A percentile compares a stretch with the other conserved stretches of the same genome.
These are phyloP conservation scores for Drosophila pruinosa DNA, from an alignment of 1,140 invertebrate genomes.

Conservation along the genomic window DNA sequence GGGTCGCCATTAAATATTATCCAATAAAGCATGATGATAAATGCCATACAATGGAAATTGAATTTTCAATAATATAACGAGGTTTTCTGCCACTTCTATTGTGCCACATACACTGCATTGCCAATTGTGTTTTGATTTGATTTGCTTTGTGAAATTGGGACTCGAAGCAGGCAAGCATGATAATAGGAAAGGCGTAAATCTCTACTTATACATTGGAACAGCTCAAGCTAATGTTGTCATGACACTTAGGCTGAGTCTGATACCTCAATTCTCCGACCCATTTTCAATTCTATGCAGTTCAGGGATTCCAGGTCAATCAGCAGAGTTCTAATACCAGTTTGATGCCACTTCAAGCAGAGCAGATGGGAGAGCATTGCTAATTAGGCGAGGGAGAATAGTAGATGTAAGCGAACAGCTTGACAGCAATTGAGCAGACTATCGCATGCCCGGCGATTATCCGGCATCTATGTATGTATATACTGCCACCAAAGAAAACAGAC, in stretches of 20 bases:
- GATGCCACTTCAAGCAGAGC: conserved; percentile 42
- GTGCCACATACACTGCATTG: conserved; percentile 6
- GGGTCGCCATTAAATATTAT: neutral
- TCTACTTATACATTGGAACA: neutral
- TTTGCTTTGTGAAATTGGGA: neutral
- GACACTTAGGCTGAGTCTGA: neutral
- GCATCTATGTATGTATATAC: neutral
- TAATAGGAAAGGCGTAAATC: too few species aligned
- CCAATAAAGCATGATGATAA: conserved; percentile 15
- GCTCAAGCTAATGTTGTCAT: neutral
- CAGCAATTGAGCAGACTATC: conserved; percentile 3
- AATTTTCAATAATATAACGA: conserved; percentile 27
- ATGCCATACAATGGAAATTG: conserved; percentile 8
- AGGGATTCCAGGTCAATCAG: conserved; percentile 2
- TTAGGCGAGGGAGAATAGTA: neutral
- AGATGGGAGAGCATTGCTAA: neutral
- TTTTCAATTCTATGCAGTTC: conserved; percentile 22
- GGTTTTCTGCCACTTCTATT: conserved; percentile 5
- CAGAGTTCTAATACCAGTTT: conserved; percentile 28
- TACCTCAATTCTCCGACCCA: conserved; percentile 10
- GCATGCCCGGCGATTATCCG: conserved; percentile 2
- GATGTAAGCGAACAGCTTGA: conserved; percentile 4
- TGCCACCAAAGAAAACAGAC: neutral
- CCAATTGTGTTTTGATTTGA: conserved; percentile 30
- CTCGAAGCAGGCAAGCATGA: neutral